Evolutionary conservation across 2,888 invertebrate species (phyloP), one percentile per base, ranked within the genome.

Genomic region (Pherbina coryleti): DNA sequence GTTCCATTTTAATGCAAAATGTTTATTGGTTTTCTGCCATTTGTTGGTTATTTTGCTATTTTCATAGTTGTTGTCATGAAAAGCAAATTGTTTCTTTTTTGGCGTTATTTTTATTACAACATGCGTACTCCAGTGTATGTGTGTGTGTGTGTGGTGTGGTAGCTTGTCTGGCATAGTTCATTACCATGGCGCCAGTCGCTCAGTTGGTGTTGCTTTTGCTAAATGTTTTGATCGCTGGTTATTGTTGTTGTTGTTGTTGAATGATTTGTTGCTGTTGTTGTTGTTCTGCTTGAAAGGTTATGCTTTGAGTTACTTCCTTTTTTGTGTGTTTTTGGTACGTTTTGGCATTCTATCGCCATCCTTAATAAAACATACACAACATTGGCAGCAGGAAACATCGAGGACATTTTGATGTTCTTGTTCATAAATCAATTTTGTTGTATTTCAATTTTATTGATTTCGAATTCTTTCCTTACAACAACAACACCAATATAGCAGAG

Each of bases 101-200:
- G 62, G 76, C 76, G 70, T 78, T 78, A 62, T 77, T 76, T 74
- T 51, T 62, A 62, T 34, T 34, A 34, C 22, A 19, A n/a, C 22
- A 34, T 71, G 25, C 17, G 57, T 34, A 19, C n/a, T 55, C 11
- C 31, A 31, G 22, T 51, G 51, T 69, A 22, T 71, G 69, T 73
- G 22, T 75, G 70, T 72, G 69, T 79, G 31, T 78, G 72, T 74
- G 75, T 69, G 75, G 76, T 81, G 34, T 77, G 62, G 55, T 76
- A 34, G 53, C 25, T 19, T 75, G 78, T 74, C 78, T 75, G 53
- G 64, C 57, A 34, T 78, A 79, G 80, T 79, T 81, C 80, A 81
- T 82, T 82, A 80, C 78, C 74, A 75, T 80, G 82, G 81, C 82
- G 82, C 82, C 82, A 81, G 81, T 79, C 78, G 76, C 81, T 81